Conservation (phyloP, 2,888 invertebrate species). For the Rhopalosiphum nymphaeae region DNA sequence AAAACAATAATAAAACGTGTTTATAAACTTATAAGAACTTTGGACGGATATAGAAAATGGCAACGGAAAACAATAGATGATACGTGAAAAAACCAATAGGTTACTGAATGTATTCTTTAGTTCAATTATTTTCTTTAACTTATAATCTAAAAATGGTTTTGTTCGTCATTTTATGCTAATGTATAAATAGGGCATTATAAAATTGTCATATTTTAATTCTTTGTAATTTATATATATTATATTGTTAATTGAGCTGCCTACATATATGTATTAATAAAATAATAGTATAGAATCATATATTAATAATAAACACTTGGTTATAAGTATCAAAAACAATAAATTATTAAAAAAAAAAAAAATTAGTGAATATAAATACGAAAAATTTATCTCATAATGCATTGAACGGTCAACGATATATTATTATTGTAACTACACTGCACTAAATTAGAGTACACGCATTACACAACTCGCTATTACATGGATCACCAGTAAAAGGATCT, state of each 20-base stretch:
- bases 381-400: background rate
- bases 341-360: no score
- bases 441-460: background rate
- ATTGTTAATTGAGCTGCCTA: background rate
- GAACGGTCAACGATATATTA: background rate
- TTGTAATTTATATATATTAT: background rate
- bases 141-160: background rate
- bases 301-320: background rate
- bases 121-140: background rate
- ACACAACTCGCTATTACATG: background rate
- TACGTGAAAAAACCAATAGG: background rate
- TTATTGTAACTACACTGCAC: background rate
- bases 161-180: background rate
- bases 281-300: background rate
- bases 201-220: background rate
- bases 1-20: background rate
- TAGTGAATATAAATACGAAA: background rate
- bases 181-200: background rate
- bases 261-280: background rate
- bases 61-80: background rate
- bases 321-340: background rate
- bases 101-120: background rate
- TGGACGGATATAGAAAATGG: background rate
- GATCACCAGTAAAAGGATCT: background rate
- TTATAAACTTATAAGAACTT: background rate